Conservation (phyloP, 2,113 vertebrate genomes). For the Heterotilapia buettikoferi region DNA sequence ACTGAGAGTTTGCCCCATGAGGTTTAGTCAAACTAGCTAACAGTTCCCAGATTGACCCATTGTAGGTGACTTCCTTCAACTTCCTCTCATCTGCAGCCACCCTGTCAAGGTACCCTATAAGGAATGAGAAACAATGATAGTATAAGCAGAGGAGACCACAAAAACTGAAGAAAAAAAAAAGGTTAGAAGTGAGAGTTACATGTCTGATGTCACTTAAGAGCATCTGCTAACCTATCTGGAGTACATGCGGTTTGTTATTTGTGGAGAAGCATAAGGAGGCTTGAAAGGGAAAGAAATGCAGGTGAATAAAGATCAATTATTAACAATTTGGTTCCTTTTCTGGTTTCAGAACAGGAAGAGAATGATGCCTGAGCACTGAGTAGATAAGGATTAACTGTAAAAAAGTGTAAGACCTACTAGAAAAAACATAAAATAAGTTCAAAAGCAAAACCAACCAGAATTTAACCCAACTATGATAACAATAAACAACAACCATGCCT, state of each 20-base stretch:
- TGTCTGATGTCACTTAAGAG: background rate
- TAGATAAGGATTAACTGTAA: background rate
- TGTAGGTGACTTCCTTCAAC: background rate
- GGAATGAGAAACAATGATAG: background rate
- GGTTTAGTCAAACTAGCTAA: background rate
- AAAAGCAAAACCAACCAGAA: background rate
- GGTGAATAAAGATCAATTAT: background rate
- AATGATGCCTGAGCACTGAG: fast-evolving
- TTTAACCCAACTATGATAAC: background rate
- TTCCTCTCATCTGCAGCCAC: background rate
- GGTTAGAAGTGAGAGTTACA: fast-evolving
- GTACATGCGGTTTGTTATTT: background rate
- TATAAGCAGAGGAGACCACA: background rate
- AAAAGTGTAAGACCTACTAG: background rate
- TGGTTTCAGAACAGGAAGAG: background rate
- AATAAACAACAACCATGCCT: background rate
- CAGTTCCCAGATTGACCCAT: background rate
- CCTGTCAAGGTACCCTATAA: background rate
- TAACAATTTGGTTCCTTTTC: background rate
- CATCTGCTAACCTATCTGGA: background rate
- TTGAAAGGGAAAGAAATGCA: background rate
- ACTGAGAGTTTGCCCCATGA: background rate
- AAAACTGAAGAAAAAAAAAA: background rate
- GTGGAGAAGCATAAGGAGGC: fast-evolving
- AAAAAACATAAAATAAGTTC: background rate